Evolutionary conservation across 2,797 vertebrate species (phyloP), one percentile per base, ranked within the genome.

Genomic region (Allobates femoralis): DNA sequence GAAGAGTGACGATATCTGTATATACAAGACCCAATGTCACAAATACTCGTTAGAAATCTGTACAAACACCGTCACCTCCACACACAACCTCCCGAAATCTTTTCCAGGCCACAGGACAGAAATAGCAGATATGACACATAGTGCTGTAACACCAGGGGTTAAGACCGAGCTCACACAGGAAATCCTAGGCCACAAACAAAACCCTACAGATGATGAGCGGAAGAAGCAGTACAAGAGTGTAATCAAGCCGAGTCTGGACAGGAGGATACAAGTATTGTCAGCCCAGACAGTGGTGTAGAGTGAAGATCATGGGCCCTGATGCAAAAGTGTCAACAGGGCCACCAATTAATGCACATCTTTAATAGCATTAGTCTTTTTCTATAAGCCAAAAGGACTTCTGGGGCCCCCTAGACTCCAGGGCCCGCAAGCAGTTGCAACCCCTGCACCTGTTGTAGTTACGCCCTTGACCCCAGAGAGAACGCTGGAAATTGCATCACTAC

Each of bases 131-230:
- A 30, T 18, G 28, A 26, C 14, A 55, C 28, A 53, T 2, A 37
- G 19, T n/a, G 32, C 0, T 78, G 53, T 37, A 37, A 58, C 53
- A 19, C 32, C n/a, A 21, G 81, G 78, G 81, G 67, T 81, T 73
- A 73, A 58, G 34, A 41, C 12, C 30, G 62, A 74, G 19, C 11
- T 77, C 50, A 86, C 80, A 86, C 79, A 82, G 85, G 79, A 67
- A 86, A 46, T 81, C 41, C 28, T 16, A 23, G n/a, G 26, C 34
- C 84, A 19, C 67, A 71, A 56, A 53, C 66, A 74, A 69, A 71
- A 58, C 21, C 6, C 34, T 6, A 12, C 51, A 81, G 55, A 50
- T n/a, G 84, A n/a, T 1, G 5, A 85, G 77, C 41, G 50, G 53
- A 85, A 85, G 53, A 41, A 58, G 46, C 71, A n/a, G 1, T 41